Conservation (phyloP, 2,888 invertebrate genomes). For the Halocaridina rubra region DNA sequence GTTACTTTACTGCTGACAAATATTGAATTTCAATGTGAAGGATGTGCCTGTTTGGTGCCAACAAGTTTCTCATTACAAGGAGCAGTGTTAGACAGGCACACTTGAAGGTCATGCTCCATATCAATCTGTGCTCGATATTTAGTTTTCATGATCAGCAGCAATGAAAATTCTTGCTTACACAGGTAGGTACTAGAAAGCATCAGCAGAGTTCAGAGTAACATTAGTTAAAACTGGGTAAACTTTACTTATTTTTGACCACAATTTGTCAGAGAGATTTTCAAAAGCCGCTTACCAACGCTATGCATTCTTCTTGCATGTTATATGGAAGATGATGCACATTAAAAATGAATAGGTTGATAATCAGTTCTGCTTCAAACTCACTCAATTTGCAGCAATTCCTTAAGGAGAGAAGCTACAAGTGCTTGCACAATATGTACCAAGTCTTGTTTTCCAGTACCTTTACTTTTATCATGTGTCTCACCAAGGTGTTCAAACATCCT, state of each 20-base stretch:
- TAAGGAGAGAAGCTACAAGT: conserved; percentile 13
- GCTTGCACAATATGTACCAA: background rate
- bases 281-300: conserved; percentile 41
- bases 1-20: no score
- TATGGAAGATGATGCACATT: conserved; percentile 18
- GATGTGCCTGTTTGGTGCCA: no score
- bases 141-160: no score
- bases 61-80: no score
- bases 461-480: conserved; percentile 16
- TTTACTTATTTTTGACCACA: background rate
- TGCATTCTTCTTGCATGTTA: conserved; percentile 13
- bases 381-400: conserved; percentile 16
- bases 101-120: no score
- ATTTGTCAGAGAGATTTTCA: background rate
- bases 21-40: no score
- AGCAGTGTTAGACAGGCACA: no score
- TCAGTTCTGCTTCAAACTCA: conserved; percentile 17
- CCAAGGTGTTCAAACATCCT: conserved; percentile 27
- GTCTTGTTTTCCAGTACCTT: background rate
- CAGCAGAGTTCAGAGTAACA: background rate
- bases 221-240: background rate
- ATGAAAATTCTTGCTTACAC: no score
- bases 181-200: no score
- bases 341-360: conserved; percentile 25
- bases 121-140: no score